Percentiles rank a stretch among this genome's conserved stretches.
Conservation (phyloP, 2,113 vertebrate genomes). For the Oreochromis spilurus region DNA sequence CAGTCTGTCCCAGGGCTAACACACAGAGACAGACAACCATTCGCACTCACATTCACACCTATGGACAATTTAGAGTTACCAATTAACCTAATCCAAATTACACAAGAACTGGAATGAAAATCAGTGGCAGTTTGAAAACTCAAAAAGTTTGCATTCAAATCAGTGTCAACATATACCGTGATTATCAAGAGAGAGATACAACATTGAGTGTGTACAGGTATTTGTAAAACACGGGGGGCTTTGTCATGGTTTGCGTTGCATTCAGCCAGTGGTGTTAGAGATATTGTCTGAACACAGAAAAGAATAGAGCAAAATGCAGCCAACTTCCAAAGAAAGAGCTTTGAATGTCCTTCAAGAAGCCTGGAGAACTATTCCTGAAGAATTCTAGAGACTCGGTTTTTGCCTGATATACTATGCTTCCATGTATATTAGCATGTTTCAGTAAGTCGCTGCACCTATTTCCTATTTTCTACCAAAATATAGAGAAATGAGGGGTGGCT, state of each 20-base stretch:
- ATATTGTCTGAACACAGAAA: neutral
- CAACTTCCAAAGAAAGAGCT: neutral
- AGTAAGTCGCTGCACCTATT: neutral
- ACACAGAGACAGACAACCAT: neutral
- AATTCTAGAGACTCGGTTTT: neutral
- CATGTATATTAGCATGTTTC: neutral
- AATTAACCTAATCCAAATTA: accelerated
- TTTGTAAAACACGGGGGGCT: neutral
- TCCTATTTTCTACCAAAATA: neutral
- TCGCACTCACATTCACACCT: neutral
- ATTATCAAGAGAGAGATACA: neutral
- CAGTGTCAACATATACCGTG: neutral
- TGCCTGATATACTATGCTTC: neutral
- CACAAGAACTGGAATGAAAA: neutral
- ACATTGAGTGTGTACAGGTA: neutral
- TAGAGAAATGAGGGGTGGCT: neutral
- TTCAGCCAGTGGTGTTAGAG: neutral
- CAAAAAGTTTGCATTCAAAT: neutral
- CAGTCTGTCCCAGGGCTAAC: neutral
- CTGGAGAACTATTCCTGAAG: neutral
- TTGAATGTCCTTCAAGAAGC: neutral
- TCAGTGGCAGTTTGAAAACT: neutral
- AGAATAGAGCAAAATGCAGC: neutral
- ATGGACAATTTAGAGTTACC: neutral
- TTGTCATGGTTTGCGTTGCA: neutral